A percentile compares a stretch with the other conserved stretches of the same genome.
Evolutionary conservation across 2,113 vertebrate genomes (phyloP).

Genomic region (Neotoma lepida): DNA sequence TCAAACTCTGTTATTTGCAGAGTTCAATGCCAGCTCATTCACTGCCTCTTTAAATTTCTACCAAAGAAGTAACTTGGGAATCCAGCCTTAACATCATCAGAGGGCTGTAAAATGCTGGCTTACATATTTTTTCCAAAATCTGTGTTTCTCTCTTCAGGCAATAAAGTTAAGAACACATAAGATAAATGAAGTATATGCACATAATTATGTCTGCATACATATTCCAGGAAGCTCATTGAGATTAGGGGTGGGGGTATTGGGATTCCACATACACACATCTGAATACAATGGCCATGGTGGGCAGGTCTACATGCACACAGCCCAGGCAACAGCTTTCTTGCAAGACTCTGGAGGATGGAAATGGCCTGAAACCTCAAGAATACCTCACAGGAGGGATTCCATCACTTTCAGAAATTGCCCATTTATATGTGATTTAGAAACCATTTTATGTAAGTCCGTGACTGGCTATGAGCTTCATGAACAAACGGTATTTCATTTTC

Average conservation of each 20-base stretch:
- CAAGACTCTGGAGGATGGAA: conserved; percentile 60
- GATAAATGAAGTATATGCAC: neutral
- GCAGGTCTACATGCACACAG: neutral
- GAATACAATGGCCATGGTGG: neutral
- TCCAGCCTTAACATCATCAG: neutral
- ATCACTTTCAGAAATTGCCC: conserved; percentile 79
- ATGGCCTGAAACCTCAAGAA: conserved; percentile 62
- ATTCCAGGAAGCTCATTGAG: neutral
- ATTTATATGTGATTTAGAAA: conserved; percentile 82
- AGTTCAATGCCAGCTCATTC: accelerated
- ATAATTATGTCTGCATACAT: accelerated
- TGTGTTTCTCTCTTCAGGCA: neutral
- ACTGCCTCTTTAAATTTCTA: neutral
- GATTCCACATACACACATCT: neutral
- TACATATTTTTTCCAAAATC: neutral
- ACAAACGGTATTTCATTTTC: conserved; percentile 63
- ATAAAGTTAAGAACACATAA: neutral
- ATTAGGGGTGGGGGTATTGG: neutral
- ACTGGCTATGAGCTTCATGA: conserved; percentile 58
- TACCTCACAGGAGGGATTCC: conserved; percentile 65
- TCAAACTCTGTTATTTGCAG: neutral
- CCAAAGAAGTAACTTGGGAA: neutral
- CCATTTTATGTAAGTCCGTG: conserved; percentile 70
- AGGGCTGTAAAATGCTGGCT: neutral
- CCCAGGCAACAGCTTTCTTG: neutral